phyloP scores from a whole-genome alignment of 37 sponge, comb jelly and placozoan genomes.

The Agelas oroides region DNA sequence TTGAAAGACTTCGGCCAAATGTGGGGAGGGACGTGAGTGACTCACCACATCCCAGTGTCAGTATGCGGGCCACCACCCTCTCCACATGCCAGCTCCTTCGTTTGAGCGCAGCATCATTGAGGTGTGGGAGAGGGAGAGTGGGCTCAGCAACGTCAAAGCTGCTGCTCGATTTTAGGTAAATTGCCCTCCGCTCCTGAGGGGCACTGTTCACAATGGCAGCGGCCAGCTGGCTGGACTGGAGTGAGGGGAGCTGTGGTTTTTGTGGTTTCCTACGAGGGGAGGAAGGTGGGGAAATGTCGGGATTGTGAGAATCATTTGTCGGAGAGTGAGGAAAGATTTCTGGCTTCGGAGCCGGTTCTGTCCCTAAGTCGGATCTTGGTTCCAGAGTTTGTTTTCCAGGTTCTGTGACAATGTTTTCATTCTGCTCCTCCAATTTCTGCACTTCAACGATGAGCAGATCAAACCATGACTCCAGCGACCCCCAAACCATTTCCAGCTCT shows the following conservation, averaged over 20 bases:
- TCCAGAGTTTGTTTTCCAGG: background rate
- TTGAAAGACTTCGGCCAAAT: conserved; percentile 24
- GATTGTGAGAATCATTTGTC: background rate
- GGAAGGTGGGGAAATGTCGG: background rate
- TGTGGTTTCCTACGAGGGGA: background rate
- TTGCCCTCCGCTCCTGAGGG: conserved; percentile 55
- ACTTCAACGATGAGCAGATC: conserved; percentile 78
- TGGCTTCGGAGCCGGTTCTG: background rate
- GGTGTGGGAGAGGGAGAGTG: background rate
- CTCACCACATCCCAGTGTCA: background rate
- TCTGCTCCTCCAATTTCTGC: background rate
- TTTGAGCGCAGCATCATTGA: conserved; percentile 4
- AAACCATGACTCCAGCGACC: conserved; percentile 80
- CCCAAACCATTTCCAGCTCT: conserved; percentile 81
- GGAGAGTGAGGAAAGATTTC: no score
- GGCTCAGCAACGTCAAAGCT: conserved; percentile 3
- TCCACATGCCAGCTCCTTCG: conserved; percentile 65
- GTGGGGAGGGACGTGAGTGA: background rate
- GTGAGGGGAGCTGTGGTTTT: background rate
- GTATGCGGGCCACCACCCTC: conserved; percentile 33
- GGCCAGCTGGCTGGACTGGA: conserved; percentile 44
- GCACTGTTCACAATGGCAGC: conserved; percentile 83
- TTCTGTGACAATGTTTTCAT: background rate
- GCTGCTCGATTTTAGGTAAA: conserved; percentile 40
- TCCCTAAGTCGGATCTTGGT: background rate